Evolutionary conservation across 64 coral and sea anemone genomes (phyloP).

Genomic region (Stylophora pistillata): DNA sequence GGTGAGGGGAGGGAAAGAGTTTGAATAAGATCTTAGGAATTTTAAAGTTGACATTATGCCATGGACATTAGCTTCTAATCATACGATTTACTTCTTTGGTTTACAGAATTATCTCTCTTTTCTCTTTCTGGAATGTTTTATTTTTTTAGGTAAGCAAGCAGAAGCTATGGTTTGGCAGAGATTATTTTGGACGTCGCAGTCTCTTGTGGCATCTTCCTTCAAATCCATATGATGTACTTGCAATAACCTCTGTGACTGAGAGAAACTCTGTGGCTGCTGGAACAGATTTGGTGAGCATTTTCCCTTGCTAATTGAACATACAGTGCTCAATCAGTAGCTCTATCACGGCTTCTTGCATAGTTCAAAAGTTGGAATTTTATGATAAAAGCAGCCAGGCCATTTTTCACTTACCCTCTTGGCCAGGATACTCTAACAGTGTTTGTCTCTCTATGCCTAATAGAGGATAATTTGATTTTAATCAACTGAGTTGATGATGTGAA

Average conservation of each 20-base stretch:
- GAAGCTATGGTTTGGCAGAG: conserved; percentile 90
- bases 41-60: background rate
- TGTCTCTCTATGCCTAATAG: too few relatives aligned
- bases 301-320: background rate
- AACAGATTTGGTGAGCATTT: conserved; percentile 50
- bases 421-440: too few relatives aligned
- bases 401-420: too few relatives aligned
- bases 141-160: conserved; percentile 43
- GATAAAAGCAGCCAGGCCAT: too few relatives aligned
- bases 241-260: conserved; percentile 68
- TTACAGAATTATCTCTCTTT: background rate
- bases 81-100: background rate
- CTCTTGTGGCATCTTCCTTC: conserved; percentile 88
- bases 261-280: conserved; percentile 18
- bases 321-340: too few relatives aligned
- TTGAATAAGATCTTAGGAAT: too few relatives aligned
- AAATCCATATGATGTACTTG: conserved; percentile 53
- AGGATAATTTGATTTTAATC: too few relatives aligned
- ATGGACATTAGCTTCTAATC: background rate
- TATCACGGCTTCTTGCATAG: too few relatives aligned
- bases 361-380: too few relatives aligned
- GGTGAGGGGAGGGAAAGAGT: too few relatives aligned
- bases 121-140: background rate
- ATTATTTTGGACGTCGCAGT: conserved; percentile 92
- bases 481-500: too few relatives aligned